Base-by-base conservation (phyloP, 2,888 invertebrate genomes). In the Aleiodes alternator region DNA sequence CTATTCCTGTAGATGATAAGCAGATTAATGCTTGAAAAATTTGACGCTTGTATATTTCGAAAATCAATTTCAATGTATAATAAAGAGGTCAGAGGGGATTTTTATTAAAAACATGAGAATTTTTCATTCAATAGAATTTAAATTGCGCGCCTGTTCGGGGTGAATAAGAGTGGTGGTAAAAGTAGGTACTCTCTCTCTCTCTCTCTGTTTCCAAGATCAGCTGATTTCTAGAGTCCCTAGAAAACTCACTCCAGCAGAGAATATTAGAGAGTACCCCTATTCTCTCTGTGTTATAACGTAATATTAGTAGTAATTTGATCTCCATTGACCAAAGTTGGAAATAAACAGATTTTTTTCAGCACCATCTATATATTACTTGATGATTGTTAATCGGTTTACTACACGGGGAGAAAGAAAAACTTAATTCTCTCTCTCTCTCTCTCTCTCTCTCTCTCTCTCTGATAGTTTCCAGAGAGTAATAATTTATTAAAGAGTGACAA, bases 271-370 rank as follows among this genome's bases (percentile, higher is more conserved):
- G 23, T 23, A 23, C 23, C 23, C 23, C 23, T 23, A 23, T 23
- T 23, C 23, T 23, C 23, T 23, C 23, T 23, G 23, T 23, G 23
- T 23, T 23, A 23, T 23, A 38, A 14, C 11, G 43, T 64, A 38
- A n/a, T n/a, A n/a, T n/a, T n/a, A n/a, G 1, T 23, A 12, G 80
- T 80, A 81, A 81, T 56, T 64, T 57, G 80, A 81, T 79, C 23
- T 23, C 73, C 80, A 77, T 75, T 78, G 77, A 79, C 81, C 78
- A 79, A 79, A 81, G 75, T 75, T 74, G 78, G 80, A 55, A 77
- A 71, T 77, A 73, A 66, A 14, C 6, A 14, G 14, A 12, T 68
- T 73, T 43, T 34, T 43, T n/a, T 6, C 12, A 38, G 11, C 23
- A 8, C n/a, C 29, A 23, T 23, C 23, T 23, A n/a, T n/a, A n/a